Base-by-base conservation (phyloP, 2,113 vertebrate genomes). In the Alces alces region DNA sequence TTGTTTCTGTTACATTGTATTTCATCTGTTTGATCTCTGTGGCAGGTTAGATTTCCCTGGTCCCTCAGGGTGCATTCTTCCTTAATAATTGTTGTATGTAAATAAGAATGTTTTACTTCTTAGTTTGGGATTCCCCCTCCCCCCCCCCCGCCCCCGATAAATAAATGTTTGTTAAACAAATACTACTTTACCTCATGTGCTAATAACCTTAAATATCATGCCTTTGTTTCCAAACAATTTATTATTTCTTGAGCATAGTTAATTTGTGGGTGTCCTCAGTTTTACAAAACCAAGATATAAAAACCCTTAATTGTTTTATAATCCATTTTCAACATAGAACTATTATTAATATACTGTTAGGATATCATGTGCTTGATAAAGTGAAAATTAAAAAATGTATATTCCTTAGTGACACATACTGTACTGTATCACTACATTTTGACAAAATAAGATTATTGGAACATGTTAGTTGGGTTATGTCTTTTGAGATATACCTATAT, bases 141-240 rank as follows among this genome's bases (percentile, higher is more conserved):
- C 1, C 1, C 27, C 1, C 11, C 14, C 30, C 1, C 1, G 21
- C 1, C 11, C 14, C 6, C 27, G 21, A 58, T 88, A 84, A 92
- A 82, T 92, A 45, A 97, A 79, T 89, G 82, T 50, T 83, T 87
- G 39, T 85, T 92, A 55, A 89, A 50, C 7, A 87, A 57, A 73
- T 61, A 8, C 13, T 84, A 33, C 52, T 91, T 85, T 86, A 93
- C 33, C 14, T 97, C 36, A 36, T 70, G n/a, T 95, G 43, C 78
- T 96, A 92, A 92, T 96, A 92, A 92, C 54, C 45, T 87, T 96
- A 39, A 97, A 96, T 93, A 70, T 83, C 4, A 21, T 78, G 23
- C 5, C 23, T 76, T 1, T 52, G 6, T 45, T 92, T 97, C 83
- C 76, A 0, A 91, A 64, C 30, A 80, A 64, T 79, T 93, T 39